phyloP scores from a whole-genome alignment of 1,140 invertebrate species.

The Zaprionus inermis region DNA sequence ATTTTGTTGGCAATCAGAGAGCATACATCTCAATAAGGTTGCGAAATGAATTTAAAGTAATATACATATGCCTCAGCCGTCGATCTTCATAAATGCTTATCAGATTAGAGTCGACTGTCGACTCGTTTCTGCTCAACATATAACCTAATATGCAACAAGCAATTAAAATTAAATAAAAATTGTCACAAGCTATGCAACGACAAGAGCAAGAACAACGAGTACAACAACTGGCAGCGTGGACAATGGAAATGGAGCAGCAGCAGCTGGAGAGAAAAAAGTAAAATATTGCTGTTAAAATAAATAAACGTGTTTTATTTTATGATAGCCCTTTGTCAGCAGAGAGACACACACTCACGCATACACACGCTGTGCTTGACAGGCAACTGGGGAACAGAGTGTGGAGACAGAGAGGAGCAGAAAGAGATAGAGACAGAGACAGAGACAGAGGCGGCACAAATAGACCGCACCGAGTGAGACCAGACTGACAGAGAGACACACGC shows the following conservation, averaged over 20 bases:
- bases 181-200: constrained; percentile 70
- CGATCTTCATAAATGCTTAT: neutral
- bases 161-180: constrained; percentile 81
- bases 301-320: constrained; percentile 80
- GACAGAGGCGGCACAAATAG: constrained; percentile 64
- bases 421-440: constrained; percentile 7
- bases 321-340: constrained; percentile 77
- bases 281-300: constrained; percentile 62
- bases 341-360: constrained; percentile 44
- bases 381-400: constrained; percentile 47
- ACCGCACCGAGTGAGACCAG: constrained; percentile 66
- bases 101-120: constrained; percentile 15
- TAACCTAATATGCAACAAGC: constrained; percentile 78
- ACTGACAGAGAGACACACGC: constrained; percentile 60
- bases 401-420: neutral
- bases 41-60: constrained; percentile 3
- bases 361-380: constrained; percentile 67
- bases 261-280: constrained; percentile 11
- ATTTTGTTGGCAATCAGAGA: neutral
- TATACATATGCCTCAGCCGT: neutral
- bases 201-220: constrained; percentile 6
- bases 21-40: neutral
- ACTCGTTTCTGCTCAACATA: constrained; percentile 52
- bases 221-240: constrained; percentile 38
- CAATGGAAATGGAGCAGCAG: constrained; percentile 30